Base-by-base conservation (phyloP, 2,113 vertebrate species). In the Nannospalax galili region DNA sequence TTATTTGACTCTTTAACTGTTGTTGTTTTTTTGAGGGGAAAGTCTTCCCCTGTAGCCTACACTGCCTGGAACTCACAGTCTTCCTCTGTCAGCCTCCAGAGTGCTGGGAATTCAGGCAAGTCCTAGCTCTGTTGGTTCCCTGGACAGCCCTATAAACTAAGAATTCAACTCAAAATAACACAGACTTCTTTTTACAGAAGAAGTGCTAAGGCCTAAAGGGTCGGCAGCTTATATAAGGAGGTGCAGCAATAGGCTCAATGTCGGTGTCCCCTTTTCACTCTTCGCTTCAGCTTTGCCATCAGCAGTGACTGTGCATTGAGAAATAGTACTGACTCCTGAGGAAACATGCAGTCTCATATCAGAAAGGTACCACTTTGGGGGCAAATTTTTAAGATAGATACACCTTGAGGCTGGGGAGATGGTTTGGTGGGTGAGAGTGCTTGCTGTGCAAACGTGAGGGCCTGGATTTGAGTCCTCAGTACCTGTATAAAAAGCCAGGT, bases 281-380 rank as follows among this genome's bases (percentile, higher is more conserved):
- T 0, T 2, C 30, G 40, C 0, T 20, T 4, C 5, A 64, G 1
- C 74, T 40, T 52, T 7, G 62, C 0, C 9, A 5, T 15, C 32
- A 16, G 4, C 30, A 48, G 5, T 7, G 58, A 74, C n/a, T 2
- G 0, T 1, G 52, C 10, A 7, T 3, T 30, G 22, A 69, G 56
- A 70, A 95, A 10, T 5, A n/a, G 28, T 56, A 42, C 12, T 11
- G 52, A 52, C 40, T 52, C 37, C 60, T 85, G 4, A 81, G 32
- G 45, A 70, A 73, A 11, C 16, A 56, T 37, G 78, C 32, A 40
- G 1, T 32, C 35, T 86, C 10, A 5, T n/a, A 3, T 84, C 42
- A 89, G 11, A 74, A 87, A 48, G 62, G 37, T 35, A 78, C 3
- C 28, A 64, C 3, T 14, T 19, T 32, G 1, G n/a, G 22, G 6